Conservation (phyloP, 2,888 invertebrate species). For the Phyllotreta striolata region DNA sequence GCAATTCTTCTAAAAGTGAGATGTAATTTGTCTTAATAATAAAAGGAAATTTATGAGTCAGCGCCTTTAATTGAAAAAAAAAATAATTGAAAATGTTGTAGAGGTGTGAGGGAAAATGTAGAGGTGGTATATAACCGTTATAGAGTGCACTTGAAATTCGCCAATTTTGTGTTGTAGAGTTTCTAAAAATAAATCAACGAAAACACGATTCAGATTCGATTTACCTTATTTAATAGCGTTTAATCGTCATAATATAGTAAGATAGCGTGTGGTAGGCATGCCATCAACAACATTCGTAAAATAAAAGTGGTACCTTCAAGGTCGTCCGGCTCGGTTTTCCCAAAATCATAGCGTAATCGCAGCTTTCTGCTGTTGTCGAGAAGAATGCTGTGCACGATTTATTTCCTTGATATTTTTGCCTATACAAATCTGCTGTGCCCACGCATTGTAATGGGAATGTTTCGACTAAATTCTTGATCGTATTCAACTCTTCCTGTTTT, state of each 20-base stretch:
- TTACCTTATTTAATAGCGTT: not conserved
- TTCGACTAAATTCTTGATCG: too few species aligned
- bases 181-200: too few species aligned
- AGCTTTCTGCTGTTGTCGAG: conserved; percentile 32
- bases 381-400: conserved; percentile 36
- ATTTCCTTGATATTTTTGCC: conserved; percentile 35
- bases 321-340: conserved; percentile 47
- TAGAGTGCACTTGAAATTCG: too few species aligned
- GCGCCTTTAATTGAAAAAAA: too few species aligned
- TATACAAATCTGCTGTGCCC: conserved; percentile 6
- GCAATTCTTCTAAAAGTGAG: too few species aligned
- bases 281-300: conserved; percentile 1
- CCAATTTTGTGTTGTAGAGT: too few species aligned
- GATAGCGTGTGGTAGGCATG: not conserved
- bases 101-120: too few species aligned
- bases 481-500: too few species aligned
- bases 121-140: too few species aligned
- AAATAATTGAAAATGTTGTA: too few species aligned
- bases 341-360: conserved; percentile 48
- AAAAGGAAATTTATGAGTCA: too few species aligned
- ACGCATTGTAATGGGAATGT: not conserved
- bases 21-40: too few species aligned
- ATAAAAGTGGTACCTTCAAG: conserved; percentile 39
- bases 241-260: not conserved
- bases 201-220: not conserved